Conservation (phyloP, 1,140 invertebrate genomes). For the Bombus vancouverensis region DNA sequence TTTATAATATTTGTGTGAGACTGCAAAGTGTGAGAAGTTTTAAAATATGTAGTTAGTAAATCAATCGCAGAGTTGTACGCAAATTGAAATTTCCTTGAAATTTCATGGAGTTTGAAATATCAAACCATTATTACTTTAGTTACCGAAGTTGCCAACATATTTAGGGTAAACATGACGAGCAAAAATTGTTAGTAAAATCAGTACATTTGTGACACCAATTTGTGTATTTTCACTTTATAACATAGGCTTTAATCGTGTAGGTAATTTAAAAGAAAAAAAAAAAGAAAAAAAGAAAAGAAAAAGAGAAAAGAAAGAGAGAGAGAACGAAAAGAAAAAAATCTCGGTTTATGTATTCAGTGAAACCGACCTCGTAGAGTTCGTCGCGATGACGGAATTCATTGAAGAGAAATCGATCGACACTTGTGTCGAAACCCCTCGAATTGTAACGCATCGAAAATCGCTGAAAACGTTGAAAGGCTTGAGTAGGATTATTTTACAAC, state of each 20-base stretch:
- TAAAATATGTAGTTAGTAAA: too few species aligned
- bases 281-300: accelerated
- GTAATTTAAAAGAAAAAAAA: too few species aligned
- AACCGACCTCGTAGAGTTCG: not conserved
- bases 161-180: not conserved
- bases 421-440: not conserved
- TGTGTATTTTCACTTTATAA: not conserved
- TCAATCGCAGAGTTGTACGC: not conserved
- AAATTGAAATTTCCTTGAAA: not conserved
- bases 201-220: not conserved
- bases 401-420: slow-evolving; percentile 24
- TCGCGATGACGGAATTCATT: not conserved
- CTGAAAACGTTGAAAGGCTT: not conserved
- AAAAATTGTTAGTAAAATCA: not conserved
- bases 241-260: too few species aligned
- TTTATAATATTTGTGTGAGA: not conserved
- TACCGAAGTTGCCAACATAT: not conserved
- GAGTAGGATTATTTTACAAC: not conserved
- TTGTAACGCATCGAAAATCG: not conserved
- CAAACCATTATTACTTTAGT: not conserved
- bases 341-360: not conserved
- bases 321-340: too few species aligned
- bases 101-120: not conserved
- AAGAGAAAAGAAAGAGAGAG: too few species aligned
- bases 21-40: too few species aligned